Evolutionary conservation across 1,140 invertebrate species (phyloP).

Genomic region (Pachypeltis micranthus): DNA sequence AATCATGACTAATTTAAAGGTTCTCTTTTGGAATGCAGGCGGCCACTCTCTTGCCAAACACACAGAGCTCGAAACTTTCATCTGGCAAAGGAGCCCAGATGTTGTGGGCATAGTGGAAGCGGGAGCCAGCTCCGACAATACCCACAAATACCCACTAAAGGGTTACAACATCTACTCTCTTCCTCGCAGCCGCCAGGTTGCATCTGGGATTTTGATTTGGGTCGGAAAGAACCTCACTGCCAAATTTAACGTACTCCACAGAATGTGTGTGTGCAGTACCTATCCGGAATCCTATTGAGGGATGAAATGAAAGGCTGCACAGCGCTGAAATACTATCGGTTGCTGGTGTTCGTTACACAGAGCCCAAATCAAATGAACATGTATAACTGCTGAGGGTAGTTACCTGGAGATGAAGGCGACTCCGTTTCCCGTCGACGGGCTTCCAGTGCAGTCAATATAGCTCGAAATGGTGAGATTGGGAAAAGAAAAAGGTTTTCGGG

Average conservation of each 20-base stretch:
- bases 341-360: too few relatives aligned
- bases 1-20: too few relatives aligned
- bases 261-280: neutral
- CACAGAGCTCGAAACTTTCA: neutral
- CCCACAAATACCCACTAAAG: neutral
- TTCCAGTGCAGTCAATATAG: too few relatives aligned
- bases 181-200: neutral
- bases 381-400: too few relatives aligned
- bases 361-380: too few relatives aligned
- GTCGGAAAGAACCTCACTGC: neutral
- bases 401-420: too few relatives aligned
- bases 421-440: too few relatives aligned
- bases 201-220: neutral
- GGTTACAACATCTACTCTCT: neutral
- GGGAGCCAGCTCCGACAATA: neutral
- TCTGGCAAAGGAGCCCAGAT: neutral
- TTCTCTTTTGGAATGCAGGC: constrained; percentile 2
- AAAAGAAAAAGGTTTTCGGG: too few relatives aligned
- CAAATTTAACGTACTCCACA: neutral
- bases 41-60: neutral
- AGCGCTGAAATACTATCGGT: too few relatives aligned
- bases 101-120: neutral
- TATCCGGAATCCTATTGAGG: too few relatives aligned
- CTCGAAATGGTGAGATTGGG: too few relatives aligned
- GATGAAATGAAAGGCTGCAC: too few relatives aligned